Conservation (phyloP, 2,113 vertebrate genomes). For the Entelurus aequoreus region DNA sequence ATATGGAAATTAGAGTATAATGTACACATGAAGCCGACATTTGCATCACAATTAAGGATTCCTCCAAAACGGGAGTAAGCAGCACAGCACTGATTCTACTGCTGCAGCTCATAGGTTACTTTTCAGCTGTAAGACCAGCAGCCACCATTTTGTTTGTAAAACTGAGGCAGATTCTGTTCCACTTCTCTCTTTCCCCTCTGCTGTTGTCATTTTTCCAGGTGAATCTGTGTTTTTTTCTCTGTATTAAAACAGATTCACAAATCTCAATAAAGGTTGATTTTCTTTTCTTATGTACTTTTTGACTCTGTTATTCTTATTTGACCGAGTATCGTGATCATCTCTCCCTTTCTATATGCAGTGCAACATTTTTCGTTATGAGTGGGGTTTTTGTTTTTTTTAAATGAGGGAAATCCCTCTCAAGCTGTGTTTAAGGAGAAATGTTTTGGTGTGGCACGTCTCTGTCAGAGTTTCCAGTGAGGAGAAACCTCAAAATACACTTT, state of each 20-base stretch:
- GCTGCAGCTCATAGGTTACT: slow-evolving; percentile 44
- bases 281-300: slow-evolving; percentile 58
- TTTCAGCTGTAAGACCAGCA: slow-evolving; percentile 36
- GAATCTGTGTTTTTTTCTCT: slow-evolving; percentile 52
- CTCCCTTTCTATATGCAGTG: not conserved
- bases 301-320: not conserved
- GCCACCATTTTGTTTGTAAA: slow-evolving; percentile 15
- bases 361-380: not conserved
- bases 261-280: slow-evolving; percentile 77
- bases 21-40: too few relatives aligned
- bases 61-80: not conserved
- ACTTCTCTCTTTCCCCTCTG: slow-evolving; percentile 1
- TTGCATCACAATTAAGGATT: not conserved
- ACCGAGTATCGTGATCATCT: not conserved
- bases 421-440: slow-evolving; percentile 20
- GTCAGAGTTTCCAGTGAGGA: slow-evolving; percentile 46
- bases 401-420: slow-evolving; percentile 7
- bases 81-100: slow-evolving; percentile 35
- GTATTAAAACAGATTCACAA: slow-evolving; percentile 65
- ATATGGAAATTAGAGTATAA: too few relatives aligned
- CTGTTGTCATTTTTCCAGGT: slow-evolving; percentile 29
- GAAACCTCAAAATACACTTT: slow-evolving; percentile 37
- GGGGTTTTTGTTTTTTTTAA: not conserved
- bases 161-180: slow-evolving; percentile 5
- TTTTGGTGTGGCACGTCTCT: slow-evolving; percentile 22